Percentiles rank a stretch among this genome's conserved stretches.
phyloP scores from a whole-genome alignment of 2,113 vertebrate genomes.

The rabbit (Oryctolagus cuniculus) region mOryCun1.1 NC_091435.1:18447501-18448000 shows the following conservation, averaged over 20 bases:
- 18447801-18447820: not conserved
- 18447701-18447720: not conserved
- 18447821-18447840: slow-evolving; percentile 4
- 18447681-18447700: not conserved
- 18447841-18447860: not conserved
- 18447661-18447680: not conserved
- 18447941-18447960: too few species aligned
- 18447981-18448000: too few species aligned
- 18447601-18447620: not conserved
- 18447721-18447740: not conserved
- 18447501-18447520: not conserved
- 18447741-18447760: not conserved
- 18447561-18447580: not conserved
- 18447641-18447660: not conserved
- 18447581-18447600: not conserved
- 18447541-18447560: not conserved
- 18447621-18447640: not conserved
- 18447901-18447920: not conserved
- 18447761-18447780: slow-evolving; percentile 25
- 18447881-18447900: not conserved
- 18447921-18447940: not conserved
- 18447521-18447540: not conserved
- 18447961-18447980: too few species aligned
- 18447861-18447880: not conserved
- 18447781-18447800: not conserved